These are phyloP conservation scores for Eristalis intricaria DNA, from an alignment of 2,888 invertebrate genomes.

Conservation along the genomic window DNA sequence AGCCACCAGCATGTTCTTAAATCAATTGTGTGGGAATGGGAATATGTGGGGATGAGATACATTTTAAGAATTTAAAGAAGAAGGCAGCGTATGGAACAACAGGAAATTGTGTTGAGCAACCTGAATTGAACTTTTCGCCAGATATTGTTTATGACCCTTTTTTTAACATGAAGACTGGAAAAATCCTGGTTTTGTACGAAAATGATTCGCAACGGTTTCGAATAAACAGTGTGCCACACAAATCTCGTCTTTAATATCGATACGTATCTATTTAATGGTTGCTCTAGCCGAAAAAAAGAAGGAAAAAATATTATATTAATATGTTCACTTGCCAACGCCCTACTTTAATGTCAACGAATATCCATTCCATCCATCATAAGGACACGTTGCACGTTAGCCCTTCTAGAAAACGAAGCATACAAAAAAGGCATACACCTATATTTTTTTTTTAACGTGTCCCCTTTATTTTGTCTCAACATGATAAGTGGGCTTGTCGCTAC, in stretches of 20 bases:
- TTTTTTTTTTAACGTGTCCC: background rate
- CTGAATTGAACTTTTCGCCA: too few species aligned
- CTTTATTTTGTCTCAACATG: constrained; percentile 15
- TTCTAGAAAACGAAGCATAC: background rate
- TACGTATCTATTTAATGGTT: background rate
- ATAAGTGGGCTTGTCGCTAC: constrained; percentile 23
- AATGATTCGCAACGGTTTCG: too few species aligned
- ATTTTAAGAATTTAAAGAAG: too few species aligned
- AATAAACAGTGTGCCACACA: background rate
- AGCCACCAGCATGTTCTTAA: too few species aligned
- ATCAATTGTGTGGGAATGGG: too few species aligned
- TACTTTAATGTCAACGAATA: background rate
- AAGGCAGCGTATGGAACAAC: too few species aligned
- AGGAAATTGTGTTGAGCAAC: too few species aligned
- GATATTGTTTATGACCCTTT: too few species aligned
- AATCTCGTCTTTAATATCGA: background rate
- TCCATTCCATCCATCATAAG: background rate
- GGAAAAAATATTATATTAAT: background rate
- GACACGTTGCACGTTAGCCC: background rate
- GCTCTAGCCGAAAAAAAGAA: background rate
- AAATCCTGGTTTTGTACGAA: too few species aligned
- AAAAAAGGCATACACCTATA: background rate
- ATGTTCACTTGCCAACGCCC: constrained; percentile 1
- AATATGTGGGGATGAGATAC: too few species aligned
- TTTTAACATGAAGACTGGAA: too few species aligned